A percentile compares a stretch with the other conserved stretches of the same genome.
phyloP scores from a whole-genome alignment of 2,797 vertebrate species.

The Crocidura indochinensis region DNA sequence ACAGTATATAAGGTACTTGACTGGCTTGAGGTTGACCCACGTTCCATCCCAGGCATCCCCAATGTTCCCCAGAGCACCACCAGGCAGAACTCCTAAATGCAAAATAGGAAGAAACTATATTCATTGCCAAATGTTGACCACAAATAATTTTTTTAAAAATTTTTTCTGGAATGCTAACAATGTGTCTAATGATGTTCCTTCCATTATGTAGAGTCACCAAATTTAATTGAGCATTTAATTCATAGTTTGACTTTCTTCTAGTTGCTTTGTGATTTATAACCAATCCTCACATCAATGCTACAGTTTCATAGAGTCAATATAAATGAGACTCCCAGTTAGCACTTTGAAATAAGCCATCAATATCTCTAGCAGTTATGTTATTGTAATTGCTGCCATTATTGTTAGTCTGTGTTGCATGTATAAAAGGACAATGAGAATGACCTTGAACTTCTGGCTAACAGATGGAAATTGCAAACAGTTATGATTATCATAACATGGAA shows the following conservation, averaged over 20 bases:
- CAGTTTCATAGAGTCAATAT: slow-evolving; percentile 23
- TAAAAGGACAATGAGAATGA: not conserved
- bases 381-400: not conserved
- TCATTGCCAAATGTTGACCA: too few relatives aligned
- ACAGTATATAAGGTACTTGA: too few relatives aligned
- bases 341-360: slow-evolving; percentile 11
- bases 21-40: too few relatives aligned
- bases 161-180: slow-evolving; percentile 45
- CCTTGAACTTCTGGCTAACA: not conserved
- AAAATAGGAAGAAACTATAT: too few relatives aligned
- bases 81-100: too few relatives aligned
- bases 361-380: not conserved
- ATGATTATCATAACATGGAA: slow-evolving; percentile 12
- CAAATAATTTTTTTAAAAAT: not conserved
- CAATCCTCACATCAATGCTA: slow-evolving; percentile 40
- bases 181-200: slow-evolving; percentile 50
- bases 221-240: slow-evolving; percentile 81
- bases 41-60: too few relatives aligned
- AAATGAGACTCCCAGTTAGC: not conserved
- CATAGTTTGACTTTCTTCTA: slow-evolving; percentile 53
- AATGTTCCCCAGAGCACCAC: too few relatives aligned
- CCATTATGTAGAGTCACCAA: slow-evolving; percentile 26
- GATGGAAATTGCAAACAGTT: not conserved
- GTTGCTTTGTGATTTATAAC: slow-evolving; percentile 65
- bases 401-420: not conserved